phyloP scores from a whole-genome alignment of 2,888 invertebrate species.

The Calameuta filiformis region DNA sequence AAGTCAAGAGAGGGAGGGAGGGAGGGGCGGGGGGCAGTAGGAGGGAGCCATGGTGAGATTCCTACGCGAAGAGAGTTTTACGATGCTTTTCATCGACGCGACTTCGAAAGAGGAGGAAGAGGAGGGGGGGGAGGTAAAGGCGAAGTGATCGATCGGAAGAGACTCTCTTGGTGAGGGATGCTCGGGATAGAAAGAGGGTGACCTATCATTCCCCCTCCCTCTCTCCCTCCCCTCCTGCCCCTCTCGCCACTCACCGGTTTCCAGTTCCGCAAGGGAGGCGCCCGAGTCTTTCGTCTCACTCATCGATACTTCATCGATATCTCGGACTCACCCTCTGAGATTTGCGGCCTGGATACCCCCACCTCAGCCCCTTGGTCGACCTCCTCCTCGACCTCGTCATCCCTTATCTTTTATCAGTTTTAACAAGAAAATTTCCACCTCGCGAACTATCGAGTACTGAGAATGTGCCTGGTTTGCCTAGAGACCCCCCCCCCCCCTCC shows the following conservation, averaged over 20 bases:
- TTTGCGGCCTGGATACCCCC: background rate
- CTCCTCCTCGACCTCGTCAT: background rate
- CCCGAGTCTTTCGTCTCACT: background rate
- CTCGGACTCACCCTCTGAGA: background rate
- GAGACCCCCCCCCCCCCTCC: background rate
- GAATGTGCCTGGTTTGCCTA: background rate
- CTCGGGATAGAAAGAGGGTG: background rate
- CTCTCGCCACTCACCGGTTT: background rate
- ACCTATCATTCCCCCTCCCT: background rate
- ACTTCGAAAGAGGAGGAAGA: background rate
- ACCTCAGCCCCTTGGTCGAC: background rate
- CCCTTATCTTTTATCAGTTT: background rate
- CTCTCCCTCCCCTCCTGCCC: too few species aligned
- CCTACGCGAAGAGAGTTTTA: conserved; percentile 18
- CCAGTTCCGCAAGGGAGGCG: background rate
- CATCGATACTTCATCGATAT: background rate
- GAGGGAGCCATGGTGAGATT: background rate
- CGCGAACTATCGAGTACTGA: background rate
- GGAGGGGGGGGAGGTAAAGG: background rate
- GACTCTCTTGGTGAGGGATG: background rate
- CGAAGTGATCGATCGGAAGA: background rate
- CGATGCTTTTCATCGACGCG: background rate
- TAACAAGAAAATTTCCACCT: background rate
- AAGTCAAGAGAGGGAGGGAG: background rate
- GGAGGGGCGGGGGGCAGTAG: background rate